Percentiles rank a stretch among this genome's conserved stretches.
Conservation (phyloP, 2,113 vertebrate species). For the Athene cunicularia region DNA sequence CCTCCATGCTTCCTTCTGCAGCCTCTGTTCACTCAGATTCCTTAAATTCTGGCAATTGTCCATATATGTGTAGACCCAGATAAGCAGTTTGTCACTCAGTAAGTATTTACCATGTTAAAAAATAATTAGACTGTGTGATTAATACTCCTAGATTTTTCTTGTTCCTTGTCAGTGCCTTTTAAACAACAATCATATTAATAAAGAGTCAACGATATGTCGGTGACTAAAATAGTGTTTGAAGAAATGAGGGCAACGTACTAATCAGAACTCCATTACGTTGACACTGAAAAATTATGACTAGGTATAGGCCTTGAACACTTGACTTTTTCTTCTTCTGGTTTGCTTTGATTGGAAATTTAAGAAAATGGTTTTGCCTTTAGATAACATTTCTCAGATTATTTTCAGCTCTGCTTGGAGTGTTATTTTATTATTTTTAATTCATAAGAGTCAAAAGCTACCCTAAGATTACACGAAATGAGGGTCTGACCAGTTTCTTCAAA, state of each 20-base stretch:
- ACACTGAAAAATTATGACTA: background rate
- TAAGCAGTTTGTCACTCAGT: background rate
- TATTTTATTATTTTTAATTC: background rate
- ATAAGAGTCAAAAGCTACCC: background rate
- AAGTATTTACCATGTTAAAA: background rate
- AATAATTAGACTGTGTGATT: background rate
- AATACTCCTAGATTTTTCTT: constrained; percentile 3
- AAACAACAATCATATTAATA: background rate
- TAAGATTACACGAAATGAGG: background rate
- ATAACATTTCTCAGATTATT: background rate
- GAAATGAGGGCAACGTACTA: background rate
- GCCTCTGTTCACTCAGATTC: background rate
- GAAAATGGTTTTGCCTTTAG: background rate
- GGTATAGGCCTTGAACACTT: background rate
- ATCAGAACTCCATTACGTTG: background rate
- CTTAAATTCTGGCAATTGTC: background rate
- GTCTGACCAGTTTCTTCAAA: background rate
- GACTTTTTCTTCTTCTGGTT: background rate
- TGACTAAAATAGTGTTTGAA: background rate
- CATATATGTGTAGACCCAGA: background rate
- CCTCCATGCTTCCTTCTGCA: background rate
- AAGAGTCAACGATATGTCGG: background rate
- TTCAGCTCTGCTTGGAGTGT: background rate
- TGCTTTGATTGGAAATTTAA: background rate
- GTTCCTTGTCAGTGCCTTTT: background rate